These are phyloP conservation scores for Theonella swinhoei DNA, from an alignment of 37 sponge, comb jelly and placozoan genomes.

Conservation along the genomic window DNA sequence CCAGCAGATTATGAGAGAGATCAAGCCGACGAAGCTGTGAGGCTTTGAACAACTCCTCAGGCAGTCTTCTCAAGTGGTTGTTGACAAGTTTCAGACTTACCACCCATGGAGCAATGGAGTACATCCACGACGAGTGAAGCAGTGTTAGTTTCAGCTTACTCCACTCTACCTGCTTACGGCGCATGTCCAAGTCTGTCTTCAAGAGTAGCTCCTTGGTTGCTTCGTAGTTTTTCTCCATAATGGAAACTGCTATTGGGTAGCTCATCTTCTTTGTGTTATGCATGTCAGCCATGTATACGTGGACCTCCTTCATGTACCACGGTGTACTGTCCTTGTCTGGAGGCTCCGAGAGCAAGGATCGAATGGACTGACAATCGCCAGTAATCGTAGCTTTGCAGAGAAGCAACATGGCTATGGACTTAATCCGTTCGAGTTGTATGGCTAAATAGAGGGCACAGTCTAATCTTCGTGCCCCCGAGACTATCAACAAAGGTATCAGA, in stretches of 20 bases:
- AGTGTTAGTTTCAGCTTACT: slow-evolving; percentile 62
- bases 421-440: slow-evolving; percentile 68
- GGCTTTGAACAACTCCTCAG: slow-evolving; percentile 54
- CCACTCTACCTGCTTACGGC: slow-evolving; percentile 78
- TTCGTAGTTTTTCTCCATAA: slow-evolving; percentile 69
- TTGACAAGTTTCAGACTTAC: slow-evolving; percentile 70
- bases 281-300: slow-evolving; percentile 33
- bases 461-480: slow-evolving; percentile 62
- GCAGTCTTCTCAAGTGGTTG: slow-evolving; percentile 66
- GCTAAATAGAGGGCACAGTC: slow-evolving; percentile 76
- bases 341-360: slow-evolving; percentile 78
- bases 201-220: slow-evolving; percentile 79
- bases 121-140: slow-evolving; percentile 75
- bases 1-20: slow-evolving; percentile 69
- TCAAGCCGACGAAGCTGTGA: slow-evolving; percentile 72
- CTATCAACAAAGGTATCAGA: slow-evolving; percentile 45
- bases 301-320: slow-evolving; percentile 75
- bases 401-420: slow-evolving; percentile 71
- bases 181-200: slow-evolving; percentile 75
- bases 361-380: slow-evolving; percentile 47
- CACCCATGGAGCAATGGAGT: slow-evolving; percentile 86
- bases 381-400: slow-evolving; percentile 77
- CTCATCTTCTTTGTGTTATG: slow-evolving; percentile 54
- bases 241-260: slow-evolving; percentile 74
- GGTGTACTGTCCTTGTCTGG: slow-evolving; percentile 35